These are phyloP conservation scores for Cebus imitator DNA, from an alignment of 2,113 vertebrate species.

Conservation along the genomic window DNA sequence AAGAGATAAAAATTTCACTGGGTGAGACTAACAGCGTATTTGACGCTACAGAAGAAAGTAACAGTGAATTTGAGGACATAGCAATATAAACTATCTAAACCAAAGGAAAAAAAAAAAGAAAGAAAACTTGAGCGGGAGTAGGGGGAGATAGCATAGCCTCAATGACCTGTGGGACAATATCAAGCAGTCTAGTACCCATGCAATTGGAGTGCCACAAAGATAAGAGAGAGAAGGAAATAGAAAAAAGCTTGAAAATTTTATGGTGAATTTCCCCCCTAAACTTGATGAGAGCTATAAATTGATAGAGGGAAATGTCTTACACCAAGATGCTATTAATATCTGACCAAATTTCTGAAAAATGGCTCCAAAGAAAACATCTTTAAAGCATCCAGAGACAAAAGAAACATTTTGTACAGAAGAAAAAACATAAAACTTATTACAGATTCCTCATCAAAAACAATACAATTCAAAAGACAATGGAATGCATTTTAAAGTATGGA, in stretches of 20 bases:
- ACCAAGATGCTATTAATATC: background rate
- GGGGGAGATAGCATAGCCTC: background rate
- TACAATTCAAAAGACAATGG: background rate
- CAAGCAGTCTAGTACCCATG: background rate
- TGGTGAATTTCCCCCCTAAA: background rate
- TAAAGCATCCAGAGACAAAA: background rate
- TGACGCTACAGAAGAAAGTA: background rate
- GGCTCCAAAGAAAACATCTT: background rate
- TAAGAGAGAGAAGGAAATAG: background rate
- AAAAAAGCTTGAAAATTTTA: conserved; percentile 5
- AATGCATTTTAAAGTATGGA: conserved; percentile 1
- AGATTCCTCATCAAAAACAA: background rate
- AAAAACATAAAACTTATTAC: conserved; percentile 6
- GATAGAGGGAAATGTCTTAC: background rate
- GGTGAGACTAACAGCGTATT: background rate
- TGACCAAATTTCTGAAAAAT: conserved; percentile 36
- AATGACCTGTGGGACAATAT: background rate
- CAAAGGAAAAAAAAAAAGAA: background rate
- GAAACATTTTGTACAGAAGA: conserved; percentile 9
- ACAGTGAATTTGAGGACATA: background rate
- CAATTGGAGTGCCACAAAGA: background rate
- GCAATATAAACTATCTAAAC: background rate
- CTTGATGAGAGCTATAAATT: conserved; percentile 1
- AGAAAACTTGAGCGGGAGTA: too few relatives aligned
- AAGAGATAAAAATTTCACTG: background rate